Evolutionary conservation across 1,140 invertebrate species (phyloP).

Genomic region (Pissodes strobi): DNA sequence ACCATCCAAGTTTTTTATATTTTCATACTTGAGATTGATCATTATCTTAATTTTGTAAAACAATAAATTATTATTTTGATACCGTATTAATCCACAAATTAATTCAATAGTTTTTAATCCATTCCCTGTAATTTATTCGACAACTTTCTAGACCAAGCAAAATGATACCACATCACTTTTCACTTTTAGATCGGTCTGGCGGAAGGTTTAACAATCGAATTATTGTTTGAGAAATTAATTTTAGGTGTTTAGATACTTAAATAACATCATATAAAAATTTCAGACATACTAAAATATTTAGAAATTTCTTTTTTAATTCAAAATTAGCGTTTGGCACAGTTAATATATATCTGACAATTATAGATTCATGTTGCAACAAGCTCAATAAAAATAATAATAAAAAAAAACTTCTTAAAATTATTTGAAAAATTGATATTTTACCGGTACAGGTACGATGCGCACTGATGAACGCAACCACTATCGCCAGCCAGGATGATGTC

Average conservation of each 20-base stretch:
- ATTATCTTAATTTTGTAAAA: conserved; percentile 14
- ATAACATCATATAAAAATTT: conserved; percentile 17
- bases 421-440: no score
- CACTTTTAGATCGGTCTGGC: conserved; percentile 9
- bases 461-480: no score
- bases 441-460: no score
- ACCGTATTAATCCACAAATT: conserved; percentile 15
- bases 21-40: conserved; percentile 1
- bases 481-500: no score
- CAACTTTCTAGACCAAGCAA: conserved; percentile 25
- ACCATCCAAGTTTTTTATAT: conserved; percentile 3
- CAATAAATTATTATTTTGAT: conserved; percentile 17
- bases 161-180: conserved; percentile 3
- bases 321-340: conserved; percentile 13
- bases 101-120: background rate
- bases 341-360: no score
- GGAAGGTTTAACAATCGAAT: conserved; percentile 13
- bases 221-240: conserved; percentile 13
- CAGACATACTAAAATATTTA: conserved; percentile 22
- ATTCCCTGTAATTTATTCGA: conserved; percentile 21
- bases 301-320: conserved; percentile 5
- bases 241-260: conserved; percentile 8
- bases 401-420: no score
- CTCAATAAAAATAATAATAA: conserved; percentile 10
- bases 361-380: no score